Base-by-base conservation (phyloP, 2,888 invertebrate species). In the Lithodes maja region DNA sequence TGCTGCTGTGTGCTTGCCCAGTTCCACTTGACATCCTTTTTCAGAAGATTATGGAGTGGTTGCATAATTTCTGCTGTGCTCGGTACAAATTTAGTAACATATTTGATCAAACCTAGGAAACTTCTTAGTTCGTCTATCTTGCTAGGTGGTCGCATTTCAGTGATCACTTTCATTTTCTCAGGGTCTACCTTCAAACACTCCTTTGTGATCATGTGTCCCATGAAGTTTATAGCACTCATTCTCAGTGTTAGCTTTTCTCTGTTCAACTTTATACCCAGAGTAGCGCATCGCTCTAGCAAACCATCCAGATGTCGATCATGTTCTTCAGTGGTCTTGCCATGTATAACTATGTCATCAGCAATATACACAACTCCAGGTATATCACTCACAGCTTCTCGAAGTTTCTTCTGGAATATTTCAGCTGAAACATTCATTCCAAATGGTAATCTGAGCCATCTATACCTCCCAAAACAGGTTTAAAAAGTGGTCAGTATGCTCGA, bases 351-450 rank as follows among this genome's bases (percentile, higher is more conserved):
- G 69, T 83, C 83, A 83, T 69, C 69, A 68, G 83, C 69, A 15
- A 83, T 61, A 50, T n/a, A 83, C 49, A 83, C 69, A 52, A 68
- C 83, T 69, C 54, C 83, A 12, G 17, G 17, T 15, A 69, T 1
- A 71, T 50, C 69, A 33, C 33, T 68, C 50, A 69, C 49, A 2
- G 50, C 53, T 33, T 69, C 17, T 1, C 1, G 33, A 2, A 83
- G 69, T 61, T 53, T 69, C 71, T 69, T 83, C 53, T 83, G 83
- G n/a, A 83, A 83, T n/a, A 83, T 83, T 61, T 83, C 71, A 7
- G 17, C 49, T 3, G 83, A 83, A 7, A 83, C 83, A 49, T 52
- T 50, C 17, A 83, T 12, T 50, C 71, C 83, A 69, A 69, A 69
- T n/a, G 68, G 83, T 49, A 83, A 53, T 2, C 68, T 9, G 3